Base-by-base conservation (phyloP, 2,797 vertebrate species). In the Enteromius treurensis region DNA sequence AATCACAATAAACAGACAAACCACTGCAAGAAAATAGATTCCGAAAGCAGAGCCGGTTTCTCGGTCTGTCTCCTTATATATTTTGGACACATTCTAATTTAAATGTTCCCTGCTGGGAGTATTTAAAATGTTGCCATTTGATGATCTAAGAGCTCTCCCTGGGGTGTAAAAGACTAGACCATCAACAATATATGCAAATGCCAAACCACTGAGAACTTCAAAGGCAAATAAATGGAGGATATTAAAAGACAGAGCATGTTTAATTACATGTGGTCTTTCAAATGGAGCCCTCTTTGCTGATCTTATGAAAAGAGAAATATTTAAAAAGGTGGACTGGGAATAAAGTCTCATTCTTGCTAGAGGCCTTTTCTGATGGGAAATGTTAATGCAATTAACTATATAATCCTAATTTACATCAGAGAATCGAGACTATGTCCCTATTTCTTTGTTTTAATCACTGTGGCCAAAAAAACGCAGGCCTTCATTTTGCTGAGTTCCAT, bases 101-200 rank as follows among this genome's bases (percentile, higher is more conserved):
- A 67, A 67, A 82, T 77, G 81, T 55, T 76, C 49, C 73, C 81
- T 4, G 2, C 34, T 77, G 81, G 81, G 62, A 58, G 49, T 55
- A 68, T 82, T 82, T 82, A 58, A 82, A 82, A 55, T 53, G 73
- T 55, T 82, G 71, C 10, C 49, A 82, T 82, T 82, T 82, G 49
- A 82, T 82, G 81, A 77, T 82, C 73, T 68, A 82, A 82, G 73
- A 58, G n/a, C 73, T 82, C 47, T 76, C 81, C 49, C 62, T 51
- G 47, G 60, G 73, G 81, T 53, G 34, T 21, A 42, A 82, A 76
- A 82, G 32, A 76, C 81, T 42, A 77, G 81, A n/a, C 47, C 73
- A 82, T 82, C 73, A 82, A 68, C 47, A 77, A 55, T 77, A 76
- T 68, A 42, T 67, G 71, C 45, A 81, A 74, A 81, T 74, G 26